A percentile compares a stretch with the other conserved stretches of the same genome.
These are phyloP conservation scores for Turnix velox DNA, from an alignment of 2,113 vertebrate species.

Conservation along the genomic window DNA sequence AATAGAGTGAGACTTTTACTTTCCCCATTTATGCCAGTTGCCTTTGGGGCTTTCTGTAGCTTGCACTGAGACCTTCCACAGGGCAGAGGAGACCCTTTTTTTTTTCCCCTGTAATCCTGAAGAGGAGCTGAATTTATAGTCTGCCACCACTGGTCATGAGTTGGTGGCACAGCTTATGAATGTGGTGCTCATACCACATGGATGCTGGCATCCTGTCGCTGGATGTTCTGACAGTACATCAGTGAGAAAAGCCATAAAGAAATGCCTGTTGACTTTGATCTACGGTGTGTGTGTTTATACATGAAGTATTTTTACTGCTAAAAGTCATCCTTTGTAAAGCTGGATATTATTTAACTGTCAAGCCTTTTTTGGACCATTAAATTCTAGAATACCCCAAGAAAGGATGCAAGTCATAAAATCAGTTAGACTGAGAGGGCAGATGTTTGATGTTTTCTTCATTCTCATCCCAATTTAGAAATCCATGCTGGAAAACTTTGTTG, in stretches of 20 bases:
- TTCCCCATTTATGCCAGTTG: neutral
- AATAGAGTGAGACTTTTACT: neutral
- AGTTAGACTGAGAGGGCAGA: neutral
- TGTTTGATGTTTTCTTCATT: neutral
- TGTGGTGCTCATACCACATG: slow-evolving; percentile 16
- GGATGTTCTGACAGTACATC: slow-evolving; percentile 66
- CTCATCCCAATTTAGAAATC: neutral
- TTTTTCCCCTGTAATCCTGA: neutral
- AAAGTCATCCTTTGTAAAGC: slow-evolving; percentile 32
- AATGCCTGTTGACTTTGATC: slow-evolving; percentile 55
- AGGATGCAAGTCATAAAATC: neutral
- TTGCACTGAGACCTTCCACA: neutral
- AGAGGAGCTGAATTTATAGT: neutral
- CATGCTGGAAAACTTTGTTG: neutral
- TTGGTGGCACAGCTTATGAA: neutral
- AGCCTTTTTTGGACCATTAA: neutral
- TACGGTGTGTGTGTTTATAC: slow-evolving; percentile 49
- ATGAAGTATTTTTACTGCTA: slow-evolving; percentile 37
- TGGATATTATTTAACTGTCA: slow-evolving; percentile 4
- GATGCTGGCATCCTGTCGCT: slow-evolving; percentile 15
- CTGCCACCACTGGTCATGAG: neutral
- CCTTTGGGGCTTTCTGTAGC: slow-evolving; percentile 27
- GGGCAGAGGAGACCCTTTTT: neutral
- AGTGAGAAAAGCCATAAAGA: slow-evolving; percentile 77
- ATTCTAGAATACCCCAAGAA: neutral